phyloP scores from a whole-genome alignment of 2,888 invertebrate species.

The Argyresthia albistria region DNA sequence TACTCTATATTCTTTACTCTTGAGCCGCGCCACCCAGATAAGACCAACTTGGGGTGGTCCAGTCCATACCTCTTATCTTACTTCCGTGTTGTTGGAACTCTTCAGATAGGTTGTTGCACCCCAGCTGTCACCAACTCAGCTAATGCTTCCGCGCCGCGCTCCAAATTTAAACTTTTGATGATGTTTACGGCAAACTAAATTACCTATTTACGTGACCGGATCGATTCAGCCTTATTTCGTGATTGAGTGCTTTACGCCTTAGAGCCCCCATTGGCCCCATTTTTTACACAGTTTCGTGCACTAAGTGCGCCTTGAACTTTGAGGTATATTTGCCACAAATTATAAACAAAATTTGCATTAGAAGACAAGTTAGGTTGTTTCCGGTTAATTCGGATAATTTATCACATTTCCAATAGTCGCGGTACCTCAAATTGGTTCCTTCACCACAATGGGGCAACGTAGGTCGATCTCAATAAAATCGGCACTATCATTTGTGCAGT shows the following conservation, averaged over 20 bases:
- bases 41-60: too few species aligned
- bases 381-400: too few species aligned
- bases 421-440: not conserved
- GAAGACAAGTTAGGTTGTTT: too few species aligned
- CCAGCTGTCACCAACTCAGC: conserved; percentile 57
- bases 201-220: conserved; percentile 1
- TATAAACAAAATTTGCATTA: too few species aligned
- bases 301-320: too few species aligned
- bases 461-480: conserved; percentile 4
- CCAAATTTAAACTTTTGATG: conserved; percentile 64
- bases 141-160: conserved; percentile 61
- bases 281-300: too few species aligned
- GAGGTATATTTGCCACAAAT: too few species aligned
- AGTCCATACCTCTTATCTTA: too few species aligned
- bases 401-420: not conserved
- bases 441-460: conserved; percentile 16
- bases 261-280: too few species aligned
- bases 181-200: conserved; percentile 37
- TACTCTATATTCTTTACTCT: too few species aligned
- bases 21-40: conserved; percentile 14
- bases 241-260: not conserved
- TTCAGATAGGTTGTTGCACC: conserved; percentile 36
- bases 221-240: not conserved
- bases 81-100: too few species aligned
- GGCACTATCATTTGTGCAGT: conserved; percentile 30